These are phyloP conservation scores for Papio anubis DNA, from an alignment of 2,113 vertebrate genomes.

Conservation along the genomic window DNA sequence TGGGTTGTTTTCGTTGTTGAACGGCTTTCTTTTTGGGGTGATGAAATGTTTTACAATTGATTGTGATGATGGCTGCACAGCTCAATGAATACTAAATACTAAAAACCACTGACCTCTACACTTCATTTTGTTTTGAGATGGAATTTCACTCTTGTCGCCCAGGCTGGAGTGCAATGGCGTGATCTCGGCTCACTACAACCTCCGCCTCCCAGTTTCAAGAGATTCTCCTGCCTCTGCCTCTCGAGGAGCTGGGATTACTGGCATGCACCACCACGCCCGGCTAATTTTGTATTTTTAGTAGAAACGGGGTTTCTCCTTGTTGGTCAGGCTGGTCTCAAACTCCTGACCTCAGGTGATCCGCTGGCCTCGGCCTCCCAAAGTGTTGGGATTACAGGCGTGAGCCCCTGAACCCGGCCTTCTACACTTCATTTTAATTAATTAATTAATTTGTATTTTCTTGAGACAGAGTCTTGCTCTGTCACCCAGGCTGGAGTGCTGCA, in stretches of 20 bases:
- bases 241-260: not conserved
- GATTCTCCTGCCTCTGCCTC: not conserved
- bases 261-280: not conserved
- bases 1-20: not conserved
- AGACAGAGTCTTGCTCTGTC: too few relatives aligned
- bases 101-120: too few relatives aligned
- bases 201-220: not conserved
- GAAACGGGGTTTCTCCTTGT: not conserved
- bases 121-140: not conserved
- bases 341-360: not conserved
- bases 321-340: not conserved
- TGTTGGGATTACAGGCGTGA: not conserved
- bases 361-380: not conserved
- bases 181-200: not conserved
- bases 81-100: too few relatives aligned
- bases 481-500: too few relatives aligned
- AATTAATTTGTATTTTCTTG: too few relatives aligned
- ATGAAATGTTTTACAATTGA: too few relatives aligned
- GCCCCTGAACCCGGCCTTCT: too few relatives aligned
- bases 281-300: not conserved
- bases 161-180: not conserved
- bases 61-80: too few relatives aligned
- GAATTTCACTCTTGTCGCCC: too few relatives aligned
- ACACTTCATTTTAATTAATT: too few relatives aligned
- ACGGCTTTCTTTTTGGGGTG: too few relatives aligned